A percentile compares a stretch with the other conserved stretches of the same genome.
These are phyloP conservation scores for Agelastica alni DNA, from an alignment of 2,888 invertebrate genomes.

Conservation along the genomic window DNA sequence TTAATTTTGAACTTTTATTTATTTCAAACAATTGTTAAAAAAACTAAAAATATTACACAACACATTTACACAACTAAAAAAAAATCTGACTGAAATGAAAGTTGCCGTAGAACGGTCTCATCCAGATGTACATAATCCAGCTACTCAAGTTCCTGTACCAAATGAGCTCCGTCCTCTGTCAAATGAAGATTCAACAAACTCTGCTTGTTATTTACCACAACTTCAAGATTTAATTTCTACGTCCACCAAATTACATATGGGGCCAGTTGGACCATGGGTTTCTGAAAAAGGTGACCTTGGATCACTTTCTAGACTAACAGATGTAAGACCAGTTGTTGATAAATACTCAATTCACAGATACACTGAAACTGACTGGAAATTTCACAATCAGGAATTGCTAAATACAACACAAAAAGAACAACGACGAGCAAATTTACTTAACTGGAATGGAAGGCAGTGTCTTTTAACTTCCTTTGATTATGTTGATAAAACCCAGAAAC, in stretches of 20 bases:
- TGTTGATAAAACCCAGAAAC: slow-evolving; percentile 70
- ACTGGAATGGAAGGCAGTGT: slow-evolving; percentile 67
- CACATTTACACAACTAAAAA: no score
- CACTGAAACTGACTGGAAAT: slow-evolving; percentile 74
- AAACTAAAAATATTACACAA: no score
- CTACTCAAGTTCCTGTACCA: slow-evolving; percentile 26
- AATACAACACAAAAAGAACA: slow-evolving; percentile 47
- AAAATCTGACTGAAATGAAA: no score
- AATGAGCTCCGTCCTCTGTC: slow-evolving; percentile 28
- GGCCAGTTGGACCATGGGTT: slow-evolving; percentile 67
- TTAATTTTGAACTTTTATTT: no score
- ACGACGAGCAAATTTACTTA: slow-evolving; percentile 54
- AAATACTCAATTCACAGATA: slow-evolving; percentile 75
- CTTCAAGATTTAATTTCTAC: slow-evolving; percentile 54
- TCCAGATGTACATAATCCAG: slow-evolving; percentile 3
- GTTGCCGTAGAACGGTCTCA: slow-evolving; percentile 4
- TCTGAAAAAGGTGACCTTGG: slow-evolving; percentile 77
- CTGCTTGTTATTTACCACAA: slow-evolving; percentile 66
- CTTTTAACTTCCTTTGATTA: slow-evolving; percentile 67
- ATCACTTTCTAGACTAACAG: slow-evolving; percentile 70
- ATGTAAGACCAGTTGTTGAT: slow-evolving; percentile 72
- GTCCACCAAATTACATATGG: slow-evolving; percentile 56
- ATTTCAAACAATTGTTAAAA: no score
- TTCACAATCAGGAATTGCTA: slow-evolving; percentile 51
- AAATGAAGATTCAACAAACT: slow-evolving; percentile 35